phyloP scores from a whole-genome alignment of 1,140 invertebrate species.

The Ooceraea biroi region DNA sequence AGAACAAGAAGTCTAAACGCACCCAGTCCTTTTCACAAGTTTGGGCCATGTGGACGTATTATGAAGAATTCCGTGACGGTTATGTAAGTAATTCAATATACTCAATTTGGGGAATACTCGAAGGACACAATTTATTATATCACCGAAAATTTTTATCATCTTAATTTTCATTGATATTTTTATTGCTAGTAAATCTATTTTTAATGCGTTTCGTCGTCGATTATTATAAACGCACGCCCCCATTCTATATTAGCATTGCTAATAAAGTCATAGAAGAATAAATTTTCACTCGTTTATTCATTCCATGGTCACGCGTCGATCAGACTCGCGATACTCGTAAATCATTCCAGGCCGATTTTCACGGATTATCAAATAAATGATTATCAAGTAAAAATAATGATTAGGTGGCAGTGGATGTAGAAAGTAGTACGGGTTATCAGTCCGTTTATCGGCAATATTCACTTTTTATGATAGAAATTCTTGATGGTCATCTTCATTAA shows the following conservation, averaged over 20 bases:
- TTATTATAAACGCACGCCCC: not conserved
- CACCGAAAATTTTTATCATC: not conserved
- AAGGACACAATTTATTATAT: conserved; percentile 12
- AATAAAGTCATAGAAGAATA: conserved; percentile 13
- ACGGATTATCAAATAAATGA: no score
- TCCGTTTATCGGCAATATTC: not conserved
- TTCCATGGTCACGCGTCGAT: not conserved
- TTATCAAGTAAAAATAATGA: not conserved
- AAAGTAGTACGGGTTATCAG: no score
- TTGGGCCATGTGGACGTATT: conserved; percentile 97
- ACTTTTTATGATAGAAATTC: not conserved
- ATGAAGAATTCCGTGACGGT: conserved; percentile 98
- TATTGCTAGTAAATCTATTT: not conserved
- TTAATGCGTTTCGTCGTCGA: not conserved
- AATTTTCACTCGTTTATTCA: no score
- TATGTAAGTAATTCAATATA: conserved; percentile 91
- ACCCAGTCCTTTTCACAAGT: conserved; percentile 96
- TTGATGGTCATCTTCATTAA: conserved; percentile 27
- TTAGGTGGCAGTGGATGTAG: no score
- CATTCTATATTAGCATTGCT: not conserved
- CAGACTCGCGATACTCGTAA: not conserved
- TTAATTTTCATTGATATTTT: not conserved
- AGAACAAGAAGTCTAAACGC: conserved; percentile 96
- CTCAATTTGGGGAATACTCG: not conserved
- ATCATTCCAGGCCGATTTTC: not conserved